Evolutionary conservation across 2,888 invertebrate genomes (phyloP).

Genomic region (Parasteatoda lunata): DNA sequence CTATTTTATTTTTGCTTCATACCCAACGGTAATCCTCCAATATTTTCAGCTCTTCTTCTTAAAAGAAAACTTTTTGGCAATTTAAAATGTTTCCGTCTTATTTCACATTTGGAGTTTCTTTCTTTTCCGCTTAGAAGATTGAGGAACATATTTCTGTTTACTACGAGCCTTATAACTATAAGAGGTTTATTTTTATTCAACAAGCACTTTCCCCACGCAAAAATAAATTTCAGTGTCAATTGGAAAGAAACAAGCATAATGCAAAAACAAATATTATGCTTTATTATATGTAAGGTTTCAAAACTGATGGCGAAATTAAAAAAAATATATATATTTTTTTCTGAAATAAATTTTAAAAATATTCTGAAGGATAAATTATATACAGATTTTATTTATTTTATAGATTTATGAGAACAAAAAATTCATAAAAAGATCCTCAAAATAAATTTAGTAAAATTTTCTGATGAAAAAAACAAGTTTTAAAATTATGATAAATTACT

Average conservation of each 20-base stretch:
- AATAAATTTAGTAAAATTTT: not conserved
- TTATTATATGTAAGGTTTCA: too few relatives aligned
- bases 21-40: conserved; percentile 14
- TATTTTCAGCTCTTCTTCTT: conserved; percentile 6
- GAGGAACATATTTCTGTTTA: conserved; percentile 1
- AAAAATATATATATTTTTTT: too few relatives aligned
- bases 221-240: too few relatives aligned
- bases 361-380: too few relatives aligned
- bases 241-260: too few relatives aligned
- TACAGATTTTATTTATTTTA: too few relatives aligned
- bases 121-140: not conserved
- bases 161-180: not conserved
- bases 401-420: not conserved
- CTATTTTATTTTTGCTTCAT: not conserved
- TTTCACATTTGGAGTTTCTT: not conserved
- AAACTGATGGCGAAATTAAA: too few relatives aligned
- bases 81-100: not conserved
- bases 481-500: too few relatives aligned
- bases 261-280: too few relatives aligned
- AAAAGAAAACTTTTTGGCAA: not conserved
- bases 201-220: not conserved
- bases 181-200: conserved; percentile 1
- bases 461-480: too few relatives aligned
- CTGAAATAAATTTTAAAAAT: too few relatives aligned
- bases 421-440: not conserved